Evolutionary conservation across 2,113 vertebrate species (phyloP), one percentile per base, ranked within the genome.

Genomic region (Hippoglossus stenolepis): DNA sequence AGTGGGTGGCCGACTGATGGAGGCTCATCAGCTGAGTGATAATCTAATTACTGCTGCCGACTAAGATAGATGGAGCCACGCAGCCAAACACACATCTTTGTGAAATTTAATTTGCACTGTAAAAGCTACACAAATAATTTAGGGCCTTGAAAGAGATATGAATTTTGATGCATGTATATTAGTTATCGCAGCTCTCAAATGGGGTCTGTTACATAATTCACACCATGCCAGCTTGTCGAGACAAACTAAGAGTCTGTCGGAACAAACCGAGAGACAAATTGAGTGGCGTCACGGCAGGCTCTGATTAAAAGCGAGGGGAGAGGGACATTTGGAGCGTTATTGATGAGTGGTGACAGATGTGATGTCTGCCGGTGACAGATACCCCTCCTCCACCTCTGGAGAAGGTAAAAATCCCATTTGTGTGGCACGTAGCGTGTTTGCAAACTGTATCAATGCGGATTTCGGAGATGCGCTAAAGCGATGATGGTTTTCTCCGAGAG

Each of bases 1-100:
- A 86, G 79, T 62, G 73, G 73, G 70, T 76, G 74, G 80, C 28
- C 66, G 40, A 77, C 61, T 80, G 84, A 85, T 83, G 67, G 75
- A 84, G 80, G 67, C 80, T 88, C 90, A 92, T 92, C 89, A 90
- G 73, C 87, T 71, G 74, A 91, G 77, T 83, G 85, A 87, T 92
- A 90, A 91, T 90, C 84, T 86, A 89, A 93, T 90, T 87, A 89
- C 85, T 75, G 68, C 86, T 85, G 70, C 51, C 58, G 89, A 92
- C 88, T 75, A 89, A 91, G 90, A 94, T 84, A 73, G 77, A 93
- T 92, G 79, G 75, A 70, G 47, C 62, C 70, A 69, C 17, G 35
- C 43, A 73, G 85, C 75, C 78, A 85, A 85, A 80, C 75, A 80
- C 86, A 90, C 89, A 83, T 83, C 85, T 89, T 89, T 85, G 78